Conservation (phyloP, 2,113 vertebrate genomes). For the Austrofundulus limnaeus region DNA sequence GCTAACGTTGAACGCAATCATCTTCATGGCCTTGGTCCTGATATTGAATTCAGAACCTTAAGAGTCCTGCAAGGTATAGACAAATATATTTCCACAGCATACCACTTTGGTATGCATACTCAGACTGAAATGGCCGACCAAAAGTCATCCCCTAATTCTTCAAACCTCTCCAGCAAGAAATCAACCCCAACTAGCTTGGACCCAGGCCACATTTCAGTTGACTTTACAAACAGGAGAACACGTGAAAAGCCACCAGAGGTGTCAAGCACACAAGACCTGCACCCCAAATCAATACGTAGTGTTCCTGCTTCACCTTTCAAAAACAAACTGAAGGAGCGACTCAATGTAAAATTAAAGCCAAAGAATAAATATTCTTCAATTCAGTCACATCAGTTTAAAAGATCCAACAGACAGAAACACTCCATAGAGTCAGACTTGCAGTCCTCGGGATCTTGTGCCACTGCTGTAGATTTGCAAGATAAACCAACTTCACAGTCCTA, state of each 20-base stretch:
- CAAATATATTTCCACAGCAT: constrained; percentile 21
- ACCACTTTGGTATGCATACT: neutral
- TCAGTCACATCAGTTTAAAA: constrained; percentile 7
- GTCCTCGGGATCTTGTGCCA: neutral
- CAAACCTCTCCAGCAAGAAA: neutral
- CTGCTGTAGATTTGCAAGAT: constrained; percentile 13
- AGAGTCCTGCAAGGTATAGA: constrained; percentile 42
- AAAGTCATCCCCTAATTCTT: constrained; percentile 14
- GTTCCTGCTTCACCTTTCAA: constrained; percentile 10
- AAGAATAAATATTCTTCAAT: constrained; percentile 6
- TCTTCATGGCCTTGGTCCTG: constrained; percentile 7
- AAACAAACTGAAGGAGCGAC: constrained; percentile 28
- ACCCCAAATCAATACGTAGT: constrained; percentile 4
- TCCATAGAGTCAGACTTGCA: neutral
- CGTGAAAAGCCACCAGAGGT: neutral
- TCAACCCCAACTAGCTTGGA: neutral
- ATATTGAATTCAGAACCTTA: constrained; percentile 47
- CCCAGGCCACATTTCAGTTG: constrained; percentile 1
- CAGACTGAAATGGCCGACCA: constrained; percentile 2
- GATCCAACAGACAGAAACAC: constrained; percentile 2
- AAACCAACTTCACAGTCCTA: constrained; percentile 4
- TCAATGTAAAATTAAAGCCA: constrained; percentile 9
- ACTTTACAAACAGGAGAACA: constrained; percentile 9
- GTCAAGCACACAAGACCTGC: constrained; percentile 3
- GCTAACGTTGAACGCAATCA: neutral